A percentile compares a stretch with the other conserved stretches of the same genome.
Evolutionary conservation across 2,888 invertebrate species (phyloP).

Genomic region (Lumbricus terrestris): DNA sequence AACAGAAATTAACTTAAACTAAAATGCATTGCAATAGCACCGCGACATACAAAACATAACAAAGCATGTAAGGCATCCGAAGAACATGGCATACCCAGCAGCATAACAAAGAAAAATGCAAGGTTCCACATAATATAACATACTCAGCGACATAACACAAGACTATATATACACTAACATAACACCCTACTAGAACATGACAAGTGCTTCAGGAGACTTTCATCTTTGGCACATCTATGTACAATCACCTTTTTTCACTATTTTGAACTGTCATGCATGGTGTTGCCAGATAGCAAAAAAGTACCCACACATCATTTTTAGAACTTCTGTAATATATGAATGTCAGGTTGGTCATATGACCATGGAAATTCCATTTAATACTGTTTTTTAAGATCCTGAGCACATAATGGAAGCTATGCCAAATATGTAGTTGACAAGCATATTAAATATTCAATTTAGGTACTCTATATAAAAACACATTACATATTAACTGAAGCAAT

Average conservation of each 20-base stretch:
- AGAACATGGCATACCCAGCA: neutral
- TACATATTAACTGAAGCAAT: neutral
- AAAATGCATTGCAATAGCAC: too few relatives aligned
- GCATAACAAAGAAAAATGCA: neutral
- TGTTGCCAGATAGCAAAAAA: neutral
- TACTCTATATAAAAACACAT: too few relatives aligned
- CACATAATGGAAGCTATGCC: neutral
- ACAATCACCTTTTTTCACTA: neutral
- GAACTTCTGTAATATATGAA: neutral
- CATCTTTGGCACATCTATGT: neutral
- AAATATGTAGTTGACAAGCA: neutral
- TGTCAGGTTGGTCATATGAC: neutral
- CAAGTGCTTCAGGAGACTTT: neutral
- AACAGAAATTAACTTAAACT: neutral
- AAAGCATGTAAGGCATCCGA: neutral
- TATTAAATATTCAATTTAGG: neutral
- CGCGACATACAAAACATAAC: neutral
- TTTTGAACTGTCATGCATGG: neutral
- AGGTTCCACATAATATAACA: neutral
- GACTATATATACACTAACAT: too few relatives aligned
- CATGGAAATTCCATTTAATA: neutral
- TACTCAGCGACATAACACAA: neutral
- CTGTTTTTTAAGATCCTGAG: too few relatives aligned
- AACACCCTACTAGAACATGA: neutral
- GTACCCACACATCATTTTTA: neutral